Conservation (phyloP, 2,888 invertebrate genomes). For the Pterostichus madidus region DNA sequence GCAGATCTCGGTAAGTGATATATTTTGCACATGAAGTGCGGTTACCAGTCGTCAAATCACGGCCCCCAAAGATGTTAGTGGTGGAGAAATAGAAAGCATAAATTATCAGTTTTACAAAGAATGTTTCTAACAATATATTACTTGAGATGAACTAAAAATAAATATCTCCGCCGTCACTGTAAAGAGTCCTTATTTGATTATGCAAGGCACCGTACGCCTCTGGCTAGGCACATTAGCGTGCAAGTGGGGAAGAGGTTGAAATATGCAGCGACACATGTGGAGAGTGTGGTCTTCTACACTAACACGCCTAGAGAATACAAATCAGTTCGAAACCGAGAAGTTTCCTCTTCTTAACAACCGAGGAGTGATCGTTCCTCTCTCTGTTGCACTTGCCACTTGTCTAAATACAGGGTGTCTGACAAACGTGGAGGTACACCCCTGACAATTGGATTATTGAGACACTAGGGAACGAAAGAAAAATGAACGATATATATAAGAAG, state of each 20-base stretch:
- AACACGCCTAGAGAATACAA: constrained; percentile 34
- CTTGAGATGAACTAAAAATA: too few relatives aligned
- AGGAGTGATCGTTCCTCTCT: background rate
- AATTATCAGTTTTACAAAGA: too few relatives aligned
- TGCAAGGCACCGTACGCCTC: background rate
- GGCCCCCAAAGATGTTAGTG: too few relatives aligned
- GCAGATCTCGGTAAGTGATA: too few relatives aligned
- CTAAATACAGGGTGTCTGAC: background rate
- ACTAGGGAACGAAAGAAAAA: background rate
- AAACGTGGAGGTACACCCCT: background rate
- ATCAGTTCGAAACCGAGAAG: constrained; percentile 38
- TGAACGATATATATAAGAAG: background rate
- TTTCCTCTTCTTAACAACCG: constrained; percentile 24
- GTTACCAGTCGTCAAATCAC: too few relatives aligned
- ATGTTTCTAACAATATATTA: too few relatives aligned
- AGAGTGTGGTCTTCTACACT: constrained; percentile 23
- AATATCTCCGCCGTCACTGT: too few relatives aligned
- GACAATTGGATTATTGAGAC: background rate
- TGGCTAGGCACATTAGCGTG: background rate
- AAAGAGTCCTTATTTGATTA: too few relatives aligned
- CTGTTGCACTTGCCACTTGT: background rate
- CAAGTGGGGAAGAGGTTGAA: background rate
- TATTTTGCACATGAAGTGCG: too few relatives aligned
- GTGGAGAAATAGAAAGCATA: too few relatives aligned
- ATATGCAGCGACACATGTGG: constrained; percentile 11